A percentile compares a stretch with the other conserved stretches of the same genome.
Evolutionary conservation across 2,113 vertebrate genomes (phyloP).

Genomic region (Zosterops pallidus): DNA sequence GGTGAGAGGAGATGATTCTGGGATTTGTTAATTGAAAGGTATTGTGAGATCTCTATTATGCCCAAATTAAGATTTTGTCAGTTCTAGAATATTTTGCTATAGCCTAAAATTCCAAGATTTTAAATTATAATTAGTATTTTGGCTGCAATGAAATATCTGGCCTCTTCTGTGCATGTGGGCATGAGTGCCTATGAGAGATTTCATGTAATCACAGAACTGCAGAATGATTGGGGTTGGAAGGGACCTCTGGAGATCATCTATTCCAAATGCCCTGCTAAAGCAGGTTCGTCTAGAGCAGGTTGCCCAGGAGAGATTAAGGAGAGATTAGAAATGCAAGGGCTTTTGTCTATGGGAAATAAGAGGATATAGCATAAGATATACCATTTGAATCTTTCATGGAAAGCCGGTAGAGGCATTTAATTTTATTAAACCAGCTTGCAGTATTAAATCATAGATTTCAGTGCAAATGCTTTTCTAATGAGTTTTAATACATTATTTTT

Average conservation of each 20-base stretch:
- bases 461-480: constrained; percentile 2
- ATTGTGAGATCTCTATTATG: background rate
- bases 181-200: background rate
- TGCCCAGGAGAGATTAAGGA: background rate
- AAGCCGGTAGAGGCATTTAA: background rate
- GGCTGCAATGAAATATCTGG: background rate
- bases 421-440: background rate
- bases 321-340: background rate
- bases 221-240: background rate
- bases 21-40: background rate
- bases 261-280: background rate
- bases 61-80: background rate
- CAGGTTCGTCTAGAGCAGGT: background rate
- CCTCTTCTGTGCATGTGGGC: background rate
- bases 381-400: background rate
- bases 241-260: background rate
- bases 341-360: background rate
- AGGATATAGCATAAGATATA: background rate
- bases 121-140: background rate
- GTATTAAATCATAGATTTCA: background rate
- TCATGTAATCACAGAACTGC: background rate
- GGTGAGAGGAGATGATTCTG: background rate
- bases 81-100: background rate
- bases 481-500: constrained; percentile 11
- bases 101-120: background rate